Base-by-base conservation (phyloP, 2,888 invertebrate species). In the Pseudeuparius sepicola region DNA sequence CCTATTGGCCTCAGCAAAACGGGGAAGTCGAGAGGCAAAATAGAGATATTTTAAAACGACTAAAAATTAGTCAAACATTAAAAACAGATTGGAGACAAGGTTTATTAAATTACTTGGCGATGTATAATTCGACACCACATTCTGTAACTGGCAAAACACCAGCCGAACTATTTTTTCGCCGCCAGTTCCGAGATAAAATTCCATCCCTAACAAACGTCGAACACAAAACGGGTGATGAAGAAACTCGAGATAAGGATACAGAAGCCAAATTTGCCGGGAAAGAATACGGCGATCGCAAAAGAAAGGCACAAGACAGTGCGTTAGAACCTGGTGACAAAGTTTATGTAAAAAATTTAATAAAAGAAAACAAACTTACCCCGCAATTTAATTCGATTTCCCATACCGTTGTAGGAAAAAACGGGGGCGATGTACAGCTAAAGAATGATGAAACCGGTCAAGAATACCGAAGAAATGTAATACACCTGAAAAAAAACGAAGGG, bases 21-120 rank as follows among this genome's bases (percentile, higher is more conserved):
- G 47, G 47, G 2, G 46, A 51, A 31, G 45, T 50, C n/a, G 48
- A 53, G 29, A 23, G 50, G 14, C 45, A 55, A 46, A 52, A 56
- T 30, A 14, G 41, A 33, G 38, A 48, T 27, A 38, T 52, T 11
- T 15, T 52, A 5, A 53, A 51, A 37, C 29, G 49, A 10, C 23
- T 48, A 3, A 48, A 45, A 41, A 50, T 52, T 7, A 46, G 48
- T 14, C 45, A 48, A 12, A 35, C 41, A 1, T 37, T 41, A 30
- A 43, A 38, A 35, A 43, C 18, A 30, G 37, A 48, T 13, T 44
- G 47, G 44, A 43, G 43, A 24, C 49, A 51, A 18, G 27, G 31
- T 7, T 18, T 56, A 11, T 50, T 40, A 6, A 34, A 44, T 31
- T 46, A 39, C 31, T 14, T 45, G 13, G 35, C 40, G 12, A 48